These are phyloP conservation scores for Andrena camellia DNA, from an alignment of 2,888 invertebrate species.

Conservation along the genomic window DNA sequence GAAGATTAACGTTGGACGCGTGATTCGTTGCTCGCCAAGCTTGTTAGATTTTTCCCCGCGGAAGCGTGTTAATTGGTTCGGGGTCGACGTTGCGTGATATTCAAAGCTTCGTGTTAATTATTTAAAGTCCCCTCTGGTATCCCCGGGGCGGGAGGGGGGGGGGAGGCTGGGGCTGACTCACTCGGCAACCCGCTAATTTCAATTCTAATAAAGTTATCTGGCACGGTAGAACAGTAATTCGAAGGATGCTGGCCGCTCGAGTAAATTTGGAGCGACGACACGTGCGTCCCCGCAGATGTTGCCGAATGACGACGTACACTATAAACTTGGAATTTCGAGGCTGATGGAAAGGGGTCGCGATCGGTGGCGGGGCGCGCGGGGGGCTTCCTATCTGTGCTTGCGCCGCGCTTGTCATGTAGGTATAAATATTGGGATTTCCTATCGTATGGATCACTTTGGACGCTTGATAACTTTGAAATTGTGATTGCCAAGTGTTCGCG, in stretches of 20 bases:
- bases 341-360: slow-evolving; percentile 55
- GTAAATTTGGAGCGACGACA: slow-evolving; percentile 61
- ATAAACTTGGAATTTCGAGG: slow-evolving; percentile 65
- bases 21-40: not conserved
- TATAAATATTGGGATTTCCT: slow-evolving; percentile 54
- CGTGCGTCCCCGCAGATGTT: slow-evolving; percentile 68
- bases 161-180: not conserved
- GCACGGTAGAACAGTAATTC: slow-evolving; percentile 57
- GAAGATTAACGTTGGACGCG: not conserved
- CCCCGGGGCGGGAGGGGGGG: too few species aligned
- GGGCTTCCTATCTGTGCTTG: slow-evolving; percentile 37
- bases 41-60: not conserved
- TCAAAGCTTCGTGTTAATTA: slow-evolving; percentile 33
- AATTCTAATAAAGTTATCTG: slow-evolving; percentile 68
- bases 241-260: slow-evolving; percentile 59
- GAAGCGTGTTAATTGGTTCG: not conserved
- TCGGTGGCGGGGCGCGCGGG: slow-evolving; percentile 50
- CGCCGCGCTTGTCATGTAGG: not conserved
- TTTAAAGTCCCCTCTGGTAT: slow-evolving; percentile 36
- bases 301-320: slow-evolving; percentile 53
- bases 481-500: not conserved
- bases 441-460: not conserved
- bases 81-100: not conserved
- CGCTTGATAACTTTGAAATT: too few species aligned
- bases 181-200: slow-evolving; percentile 53